phyloP scores from a whole-genome alignment of 1,140 invertebrate genomes.

The Procambarus clarkii region DNA sequence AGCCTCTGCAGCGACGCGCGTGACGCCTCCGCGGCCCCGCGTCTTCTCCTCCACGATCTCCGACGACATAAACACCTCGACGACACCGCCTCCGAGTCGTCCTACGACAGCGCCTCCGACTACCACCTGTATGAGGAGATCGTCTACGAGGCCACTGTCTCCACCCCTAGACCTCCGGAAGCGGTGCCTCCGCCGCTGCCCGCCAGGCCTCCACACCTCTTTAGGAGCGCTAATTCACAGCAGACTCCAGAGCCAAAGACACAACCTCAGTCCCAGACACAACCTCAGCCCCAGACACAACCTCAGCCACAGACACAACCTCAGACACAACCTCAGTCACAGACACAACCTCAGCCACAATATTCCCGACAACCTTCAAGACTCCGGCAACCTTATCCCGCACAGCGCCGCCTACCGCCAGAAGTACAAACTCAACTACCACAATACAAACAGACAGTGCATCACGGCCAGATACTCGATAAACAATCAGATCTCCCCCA shows the following conservation, averaged over 20 bases:
- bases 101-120: conserved; percentile 60
- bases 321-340: neutral
- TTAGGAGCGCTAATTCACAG: conserved; percentile 15
- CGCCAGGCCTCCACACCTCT: conserved; percentile 55
- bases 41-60: conserved; percentile 38
- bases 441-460: conserved; percentile 25
- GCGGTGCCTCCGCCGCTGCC: conserved; percentile 50
- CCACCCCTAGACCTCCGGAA: conserved; percentile 26
- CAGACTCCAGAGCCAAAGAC: conserved; percentile 8
- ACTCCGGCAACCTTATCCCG: conserved; percentile 11
- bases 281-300: neutral
- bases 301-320: neutral
- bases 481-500: neutral
- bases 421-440: conserved; percentile 53
- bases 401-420: conserved; percentile 30
- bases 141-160: conserved; percentile 40
- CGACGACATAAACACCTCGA: conserved; percentile 44
- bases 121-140: conserved; percentile 64
- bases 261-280: neutral
- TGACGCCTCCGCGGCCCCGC: conserved; percentile 26
- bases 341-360: neutral
- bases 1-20: conserved; percentile 62
- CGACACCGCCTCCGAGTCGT: conserved; percentile 52
- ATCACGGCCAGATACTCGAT: neutral
- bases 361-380: neutral